phyloP scores from a whole-genome alignment of 2,113 vertebrate genomes.

The Pungitius pungitius region DNA sequence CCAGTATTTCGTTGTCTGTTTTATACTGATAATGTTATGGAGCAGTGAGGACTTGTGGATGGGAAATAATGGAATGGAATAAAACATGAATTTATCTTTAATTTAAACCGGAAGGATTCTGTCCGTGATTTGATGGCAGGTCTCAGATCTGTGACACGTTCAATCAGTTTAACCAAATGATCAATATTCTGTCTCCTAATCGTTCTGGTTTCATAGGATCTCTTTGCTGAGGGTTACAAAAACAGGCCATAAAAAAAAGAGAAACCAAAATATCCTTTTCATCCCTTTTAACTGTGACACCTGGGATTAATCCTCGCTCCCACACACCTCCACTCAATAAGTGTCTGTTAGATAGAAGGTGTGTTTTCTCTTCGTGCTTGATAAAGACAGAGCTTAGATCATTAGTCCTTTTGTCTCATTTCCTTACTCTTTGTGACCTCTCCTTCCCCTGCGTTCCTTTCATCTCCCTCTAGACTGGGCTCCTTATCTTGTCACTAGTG shows the following conservation, averaged over 20 bases:
- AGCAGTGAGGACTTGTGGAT: constrained; percentile 42
- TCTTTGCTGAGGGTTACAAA: neutral
- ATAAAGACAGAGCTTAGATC: neutral
- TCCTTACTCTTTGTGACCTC: neutral
- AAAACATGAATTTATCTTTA: constrained; percentile 66
- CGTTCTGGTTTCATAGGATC: neutral
- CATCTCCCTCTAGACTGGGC: constrained; percentile 20
- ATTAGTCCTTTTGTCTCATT: neutral
- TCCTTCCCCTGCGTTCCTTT: neutral
- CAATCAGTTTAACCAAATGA: neutral
- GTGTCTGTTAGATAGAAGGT: neutral
- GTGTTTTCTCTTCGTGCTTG: neutral
- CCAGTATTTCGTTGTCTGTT: constrained; percentile 55
- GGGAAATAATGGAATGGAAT: constrained; percentile 65
- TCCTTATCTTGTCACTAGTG: constrained; percentile 54
- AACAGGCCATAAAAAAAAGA: neutral
- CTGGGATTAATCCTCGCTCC: neutral
- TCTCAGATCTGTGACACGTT: neutral
- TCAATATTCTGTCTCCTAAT: neutral
- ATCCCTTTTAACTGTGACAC: neutral
- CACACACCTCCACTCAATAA: constrained; percentile 1
- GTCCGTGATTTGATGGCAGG: neutral
- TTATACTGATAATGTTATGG: constrained; percentile 56
- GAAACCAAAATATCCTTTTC: constrained; percentile 1
- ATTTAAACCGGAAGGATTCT: neutral